Percentiles rank a stretch among this genome's conserved stretches.
phyloP scores from a whole-genome alignment of 2,797 vertebrate species.

The Enteromius paludinosus region DNA sequence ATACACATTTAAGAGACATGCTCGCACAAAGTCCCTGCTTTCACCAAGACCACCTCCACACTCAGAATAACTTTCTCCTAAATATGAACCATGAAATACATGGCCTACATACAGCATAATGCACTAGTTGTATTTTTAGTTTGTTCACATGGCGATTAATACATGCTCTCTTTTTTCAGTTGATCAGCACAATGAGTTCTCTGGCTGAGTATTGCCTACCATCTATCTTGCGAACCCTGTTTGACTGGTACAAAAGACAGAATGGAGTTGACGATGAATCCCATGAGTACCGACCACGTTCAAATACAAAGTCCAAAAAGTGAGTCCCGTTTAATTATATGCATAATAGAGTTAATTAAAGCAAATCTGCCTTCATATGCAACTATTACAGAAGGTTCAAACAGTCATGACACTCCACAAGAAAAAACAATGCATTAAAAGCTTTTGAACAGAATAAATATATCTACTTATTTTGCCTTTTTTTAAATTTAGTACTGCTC shows the following conservation, averaged over 20 bases:
- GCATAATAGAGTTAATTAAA: not conserved
- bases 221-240: constrained; percentile 94
- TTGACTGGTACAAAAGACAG: constrained; percentile 98
- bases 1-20: not conserved
- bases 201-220: constrained; percentile 96
- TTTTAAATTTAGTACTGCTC: not conserved
- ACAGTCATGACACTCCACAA: not conserved
- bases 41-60: constrained; percentile 10
- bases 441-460: not conserved
- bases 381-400: not conserved
- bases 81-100: not conserved
- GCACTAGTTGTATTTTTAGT: not conserved
- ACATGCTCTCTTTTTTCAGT: constrained; percentile 68
- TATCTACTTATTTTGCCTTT: not conserved
- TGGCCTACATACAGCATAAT: constrained; percentile 4
- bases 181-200: constrained; percentile 98
- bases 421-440: not conserved
- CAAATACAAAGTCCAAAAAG: constrained; percentile 98
- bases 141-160: not conserved
- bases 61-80: not conserved
- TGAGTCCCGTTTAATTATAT: constrained; percentile 61
- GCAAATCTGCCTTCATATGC: not conserved
- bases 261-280: constrained; percentile 97
- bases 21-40: not conserved
- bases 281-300: constrained; percentile 93